Evolutionary conservation across 2,113 vertebrate genomes (phyloP), one percentile per base, ranked within the genome.

Genomic region (Podarcis muralis): DNA sequence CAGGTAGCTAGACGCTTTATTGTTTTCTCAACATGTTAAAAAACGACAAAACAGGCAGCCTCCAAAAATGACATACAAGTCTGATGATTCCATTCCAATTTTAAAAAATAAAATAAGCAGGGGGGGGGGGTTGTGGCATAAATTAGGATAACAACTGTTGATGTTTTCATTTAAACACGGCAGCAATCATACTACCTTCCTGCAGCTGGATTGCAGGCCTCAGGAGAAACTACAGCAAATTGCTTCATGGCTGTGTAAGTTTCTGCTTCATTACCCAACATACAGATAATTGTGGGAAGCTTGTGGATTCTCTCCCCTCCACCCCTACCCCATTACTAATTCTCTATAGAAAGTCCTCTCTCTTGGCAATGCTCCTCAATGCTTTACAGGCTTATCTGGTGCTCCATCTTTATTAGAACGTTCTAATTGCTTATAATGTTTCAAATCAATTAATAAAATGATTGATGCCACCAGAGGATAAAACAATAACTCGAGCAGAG

Each of bases 241-340:
- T 94, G 95, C 86, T 94, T 92, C 92, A 92, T 89, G 93, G 92
- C 90, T 93, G 87, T 92, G 88, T 94, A 94, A 95, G 90, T 93
- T 94, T 93, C 95, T 95, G 94, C 93, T 95, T 95, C 96, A 95
- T 96, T 96, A 95, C 85, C 90, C 92, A 93, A 82, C 25, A 75
- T 90, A 93, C 92, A 90, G 90, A 90, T 92, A 94, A 95, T 87
- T 93, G 91, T 91, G 84, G 72, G 77, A 91, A 93, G 85, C 78
- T 88, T 27, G 81, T 69, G 92, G 86, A 84, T 83, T 94, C 71
- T 87, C 89, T 77, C 81, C 48, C 30, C 79, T 57, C 79, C 18
- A 81, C 83, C 91, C 88, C 81, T 43, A 77, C 16, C 74, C 78
- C 79, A 66, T 83, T 69, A 84, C 62, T 83, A 90, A 90, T 87